These are phyloP conservation scores for Semibalanus balanoides DNA, from an alignment of 1,140 invertebrate species.

Conservation along the genomic window DNA sequence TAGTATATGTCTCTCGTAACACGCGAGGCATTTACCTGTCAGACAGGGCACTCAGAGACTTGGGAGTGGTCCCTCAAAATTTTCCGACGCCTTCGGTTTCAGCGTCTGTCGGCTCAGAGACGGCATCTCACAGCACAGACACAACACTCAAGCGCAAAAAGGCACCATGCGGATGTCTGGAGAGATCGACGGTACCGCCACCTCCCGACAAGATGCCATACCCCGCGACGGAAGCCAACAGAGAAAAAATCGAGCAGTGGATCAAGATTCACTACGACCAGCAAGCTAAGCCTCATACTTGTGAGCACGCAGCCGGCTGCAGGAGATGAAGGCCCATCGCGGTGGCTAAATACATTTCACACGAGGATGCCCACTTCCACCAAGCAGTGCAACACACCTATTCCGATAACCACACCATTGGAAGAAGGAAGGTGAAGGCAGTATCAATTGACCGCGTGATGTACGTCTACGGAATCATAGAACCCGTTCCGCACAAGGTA, in stretches of 20 bases:
- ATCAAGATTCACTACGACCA: slow-evolving; percentile 4
- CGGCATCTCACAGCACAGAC: no score
- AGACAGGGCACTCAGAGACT: no score
- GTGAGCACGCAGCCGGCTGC: slow-evolving; percentile 3
- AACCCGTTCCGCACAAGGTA: not conserved
- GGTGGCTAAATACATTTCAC: not conserved
- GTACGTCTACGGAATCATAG: slow-evolving; percentile 9
- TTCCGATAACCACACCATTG: slow-evolving; percentile 9
- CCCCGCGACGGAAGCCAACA: slow-evolving; percentile 9
- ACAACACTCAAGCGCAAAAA: no score
- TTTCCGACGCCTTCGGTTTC: no score
- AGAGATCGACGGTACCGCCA: no score
- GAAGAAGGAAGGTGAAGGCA: slow-evolving; percentile 11
- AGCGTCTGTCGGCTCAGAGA: no score
- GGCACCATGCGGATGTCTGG: no score
- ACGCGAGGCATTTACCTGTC: slow-evolving; percentile 7
- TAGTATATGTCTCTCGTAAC: slow-evolving; percentile 1
- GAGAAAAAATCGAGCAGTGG: slow-evolving; percentile 7
- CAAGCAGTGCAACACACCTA: slow-evolving; percentile 7
- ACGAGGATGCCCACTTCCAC: slow-evolving; percentile 1
- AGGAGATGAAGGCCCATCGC: slow-evolving; percentile 6
- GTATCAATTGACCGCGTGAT: slow-evolving; percentile 11
- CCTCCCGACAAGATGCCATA: not conserved
- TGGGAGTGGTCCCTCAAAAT: no score
- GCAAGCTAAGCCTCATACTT: not conserved